Evolutionary conservation across 2,888 invertebrate species (phyloP).

Genomic region (Hedya salicella): DNA sequence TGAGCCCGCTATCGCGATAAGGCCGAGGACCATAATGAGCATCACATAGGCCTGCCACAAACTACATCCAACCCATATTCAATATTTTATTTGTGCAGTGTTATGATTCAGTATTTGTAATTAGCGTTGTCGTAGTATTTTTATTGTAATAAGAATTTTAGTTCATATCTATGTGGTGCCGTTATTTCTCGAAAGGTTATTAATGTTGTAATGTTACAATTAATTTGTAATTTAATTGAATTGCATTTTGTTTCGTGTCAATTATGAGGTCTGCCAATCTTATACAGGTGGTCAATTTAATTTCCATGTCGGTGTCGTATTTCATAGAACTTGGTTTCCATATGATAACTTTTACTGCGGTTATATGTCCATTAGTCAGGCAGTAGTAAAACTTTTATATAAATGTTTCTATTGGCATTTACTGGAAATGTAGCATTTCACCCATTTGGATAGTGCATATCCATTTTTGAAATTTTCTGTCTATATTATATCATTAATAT

Average conservation of each 20-base stretch:
- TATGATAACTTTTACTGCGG: conserved; percentile 40
- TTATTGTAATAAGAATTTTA: conserved; percentile 60
- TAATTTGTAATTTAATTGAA: conserved; percentile 52
- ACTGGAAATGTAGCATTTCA: conserved; percentile 37
- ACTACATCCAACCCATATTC: conserved; percentile 55
- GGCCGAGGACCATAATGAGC: too few relatives aligned
- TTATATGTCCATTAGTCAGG: conserved; percentile 26
- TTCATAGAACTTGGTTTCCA: conserved; percentile 13
- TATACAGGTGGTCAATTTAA: conserved; percentile 30
- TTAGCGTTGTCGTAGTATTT: conserved; percentile 70
- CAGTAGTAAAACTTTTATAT: conserved; percentile 39
- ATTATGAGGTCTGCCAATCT: conserved; percentile 43
- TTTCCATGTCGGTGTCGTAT: conserved; percentile 18
- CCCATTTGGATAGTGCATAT: conserved; percentile 25
- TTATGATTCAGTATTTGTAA: conserved; percentile 76
- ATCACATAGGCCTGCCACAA: conserved; percentile 61
- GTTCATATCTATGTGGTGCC: conserved; percentile 79
- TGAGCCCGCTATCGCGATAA: conserved; percentile 42
- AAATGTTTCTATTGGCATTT: conserved; percentile 44
- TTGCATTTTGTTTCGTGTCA: conserved; percentile 52
- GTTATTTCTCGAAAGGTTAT: conserved; percentile 70
- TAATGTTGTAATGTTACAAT: conserved; percentile 56
- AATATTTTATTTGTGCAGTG: conserved; percentile 61
- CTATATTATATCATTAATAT: conserved; percentile 58
- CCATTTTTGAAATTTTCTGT: conserved; percentile 36